Evolutionary conservation across 2,797 vertebrate species (phyloP).

Genomic region (Hydrocynus forskahlii): DNA sequence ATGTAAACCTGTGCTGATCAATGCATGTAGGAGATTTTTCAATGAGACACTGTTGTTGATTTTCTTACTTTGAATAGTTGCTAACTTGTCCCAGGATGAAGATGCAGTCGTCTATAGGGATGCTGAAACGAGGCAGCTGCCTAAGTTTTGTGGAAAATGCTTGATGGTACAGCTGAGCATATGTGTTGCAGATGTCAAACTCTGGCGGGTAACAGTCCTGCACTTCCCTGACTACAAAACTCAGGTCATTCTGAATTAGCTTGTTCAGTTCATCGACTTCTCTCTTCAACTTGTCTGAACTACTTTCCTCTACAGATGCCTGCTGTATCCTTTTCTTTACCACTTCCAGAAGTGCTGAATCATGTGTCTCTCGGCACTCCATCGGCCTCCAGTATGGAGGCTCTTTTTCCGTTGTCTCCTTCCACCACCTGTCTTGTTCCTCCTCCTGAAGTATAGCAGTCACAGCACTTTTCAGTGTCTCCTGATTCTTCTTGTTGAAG

Average conservation of each 20-base stretch:
- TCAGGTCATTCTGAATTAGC: slow-evolving; percentile 82
- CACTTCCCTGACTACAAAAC: slow-evolving; percentile 74
- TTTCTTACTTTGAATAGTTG: slow-evolving; percentile 83
- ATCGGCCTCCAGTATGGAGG: slow-evolving; percentile 72
- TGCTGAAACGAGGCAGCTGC: slow-evolving; percentile 63
- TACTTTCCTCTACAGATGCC: slow-evolving; percentile 30
- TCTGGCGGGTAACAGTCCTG: slow-evolving; percentile 79
- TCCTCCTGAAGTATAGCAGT: slow-evolving; percentile 81
- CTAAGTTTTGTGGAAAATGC: slow-evolving; percentile 74
- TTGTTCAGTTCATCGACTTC: slow-evolving; percentile 78
- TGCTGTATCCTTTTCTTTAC: slow-evolving; percentile 73
- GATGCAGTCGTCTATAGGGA: slow-evolving; percentile 75
- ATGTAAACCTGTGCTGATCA: neutral
- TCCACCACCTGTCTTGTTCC: slow-evolving; percentile 75
- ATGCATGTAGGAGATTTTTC: neutral
- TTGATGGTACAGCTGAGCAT: slow-evolving; percentile 82
- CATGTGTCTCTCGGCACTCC: slow-evolving; percentile 77
- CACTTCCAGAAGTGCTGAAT: slow-evolving; percentile 65
- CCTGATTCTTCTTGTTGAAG: slow-evolving; percentile 65
- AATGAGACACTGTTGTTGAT: neutral
- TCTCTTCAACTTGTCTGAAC: slow-evolving; percentile 58
- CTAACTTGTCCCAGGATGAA: slow-evolving; percentile 85
- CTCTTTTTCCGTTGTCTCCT: neutral
- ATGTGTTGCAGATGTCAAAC: slow-evolving; percentile 79
- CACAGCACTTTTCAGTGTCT: slow-evolving; percentile 78